These are phyloP conservation scores for Psettodes erumei DNA, from an alignment of 2,113 vertebrate species.

Conservation along the genomic window DNA sequence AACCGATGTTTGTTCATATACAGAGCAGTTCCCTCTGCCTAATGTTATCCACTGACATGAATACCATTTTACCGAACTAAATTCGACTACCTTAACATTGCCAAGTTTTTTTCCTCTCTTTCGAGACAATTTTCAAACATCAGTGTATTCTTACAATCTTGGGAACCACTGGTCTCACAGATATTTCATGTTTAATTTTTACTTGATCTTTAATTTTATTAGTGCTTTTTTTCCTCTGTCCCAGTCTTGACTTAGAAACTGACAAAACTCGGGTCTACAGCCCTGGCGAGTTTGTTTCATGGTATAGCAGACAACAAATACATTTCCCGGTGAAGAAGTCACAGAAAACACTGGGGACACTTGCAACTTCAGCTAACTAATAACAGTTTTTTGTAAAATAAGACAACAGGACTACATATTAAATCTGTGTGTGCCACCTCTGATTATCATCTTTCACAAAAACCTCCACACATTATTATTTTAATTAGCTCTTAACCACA, in stretches of 20 bases:
- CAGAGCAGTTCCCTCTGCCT: background rate
- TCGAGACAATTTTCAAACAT: background rate
- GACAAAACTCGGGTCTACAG: background rate
- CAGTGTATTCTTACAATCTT: too few species aligned
- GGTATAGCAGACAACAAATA: background rate
- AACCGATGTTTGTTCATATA: background rate
- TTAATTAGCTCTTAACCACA: slow-evolving; percentile 85
- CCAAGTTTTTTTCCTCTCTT: background rate
- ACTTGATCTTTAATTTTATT: background rate
- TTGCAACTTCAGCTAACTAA: slow-evolving; percentile 1
- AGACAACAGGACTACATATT: slow-evolving; percentile 44
- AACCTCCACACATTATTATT: slow-evolving; percentile 79
- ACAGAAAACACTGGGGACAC: slow-evolving; percentile 2
- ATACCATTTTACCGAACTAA: background rate
- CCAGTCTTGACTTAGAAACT: background rate
- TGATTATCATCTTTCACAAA: slow-evolving; percentile 67
- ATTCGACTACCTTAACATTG: background rate
- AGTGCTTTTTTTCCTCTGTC: background rate
- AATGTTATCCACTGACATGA: background rate
- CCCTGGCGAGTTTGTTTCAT: background rate
- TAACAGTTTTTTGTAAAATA: slow-evolving; percentile 43
- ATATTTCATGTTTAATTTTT: background rate
- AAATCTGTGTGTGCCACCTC: slow-evolving; percentile 37
- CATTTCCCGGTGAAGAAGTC: background rate
- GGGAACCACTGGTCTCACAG: background rate